Evolutionary conservation across 2,113 vertebrate genomes (phyloP), one percentile per base, ranked within the genome.

Genomic region (Pycnonotus jocosus): DNA sequence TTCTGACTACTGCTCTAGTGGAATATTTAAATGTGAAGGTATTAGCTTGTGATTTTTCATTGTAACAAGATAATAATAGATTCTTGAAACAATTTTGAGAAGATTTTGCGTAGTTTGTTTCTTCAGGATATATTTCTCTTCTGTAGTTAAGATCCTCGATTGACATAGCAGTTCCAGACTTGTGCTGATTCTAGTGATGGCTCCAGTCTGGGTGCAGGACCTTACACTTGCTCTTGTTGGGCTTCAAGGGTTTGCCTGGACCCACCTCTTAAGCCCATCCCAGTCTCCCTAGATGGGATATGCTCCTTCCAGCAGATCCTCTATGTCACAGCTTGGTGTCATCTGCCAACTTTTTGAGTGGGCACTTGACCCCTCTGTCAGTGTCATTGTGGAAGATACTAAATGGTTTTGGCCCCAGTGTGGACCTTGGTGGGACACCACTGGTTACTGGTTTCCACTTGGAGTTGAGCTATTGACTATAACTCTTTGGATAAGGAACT

Each of bases 341-440:
- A 12, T 13, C 62, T 51, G 45, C 56, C 62, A 6, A 12, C 4
- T 44, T n/a, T 8, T 9, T 35, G 77, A 45, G 60, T 7, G 22
- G 57, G 57, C 35, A 5, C 24, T 82, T 0, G 0, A 3, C 22
- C 13, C 38, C 17, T 6, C 24, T 58, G 44, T 35, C 50, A 19
- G 0, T 25, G 27, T 6, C 10, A 7, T 13, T 1, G 2, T 31
- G 35, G 24, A 33, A 18, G 37, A 9, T 10, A 2, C 9, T 45
- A 3, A 50, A 50, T 38, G 35, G 12, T 17, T 2, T 44, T 78
- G 35, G 37, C 40, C 27, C 28, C 14, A 31, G 13, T 15, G n/a
- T 6, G 12, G 38, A 6, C 21, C 30, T 30, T 19, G 17, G 37
- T 50, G 30, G 28, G 7, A 44, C 12, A 28, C 24, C 17, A 3